Conservation (phyloP, 2,797 vertebrate species). For the Vipera ursinii region DNA sequence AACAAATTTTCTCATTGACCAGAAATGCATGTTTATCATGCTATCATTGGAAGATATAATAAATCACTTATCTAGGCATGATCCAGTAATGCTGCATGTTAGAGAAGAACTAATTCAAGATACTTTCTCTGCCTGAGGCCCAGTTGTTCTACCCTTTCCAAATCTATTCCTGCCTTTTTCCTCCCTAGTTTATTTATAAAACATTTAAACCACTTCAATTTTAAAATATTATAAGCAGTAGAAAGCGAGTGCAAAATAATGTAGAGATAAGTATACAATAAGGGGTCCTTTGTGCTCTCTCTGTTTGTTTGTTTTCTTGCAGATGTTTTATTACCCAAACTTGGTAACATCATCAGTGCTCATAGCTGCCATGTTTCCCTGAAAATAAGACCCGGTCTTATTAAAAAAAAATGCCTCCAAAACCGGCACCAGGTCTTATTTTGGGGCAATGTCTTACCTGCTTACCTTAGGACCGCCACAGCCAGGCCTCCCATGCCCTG, state of each 20-base stretch:
- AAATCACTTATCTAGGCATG: not conserved
- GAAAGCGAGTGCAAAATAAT: not conserved
- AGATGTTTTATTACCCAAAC: too few species aligned
- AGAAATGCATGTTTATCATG: slow-evolving; percentile 34
- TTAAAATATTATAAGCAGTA: not conserved
- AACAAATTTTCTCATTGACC: slow-evolving; percentile 38
- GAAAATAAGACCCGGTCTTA: too few species aligned
- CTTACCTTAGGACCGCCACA: too few species aligned
- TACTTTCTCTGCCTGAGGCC: not conserved
- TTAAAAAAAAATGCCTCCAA: too few species aligned
- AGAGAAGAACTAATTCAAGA: not conserved
- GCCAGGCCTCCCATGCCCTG: too few species aligned
- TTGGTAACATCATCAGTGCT: too few species aligned
- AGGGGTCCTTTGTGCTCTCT: not conserved
- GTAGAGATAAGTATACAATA: not conserved
- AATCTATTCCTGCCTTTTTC: not conserved
- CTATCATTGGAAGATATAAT: not conserved
- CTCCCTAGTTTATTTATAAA: not conserved
- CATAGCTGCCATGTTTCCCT: too few species aligned
- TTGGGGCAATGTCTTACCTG: too few species aligned
- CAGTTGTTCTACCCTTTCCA: not conserved
- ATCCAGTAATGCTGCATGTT: not conserved
- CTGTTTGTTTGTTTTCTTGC: too few species aligned
- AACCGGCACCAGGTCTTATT: too few species aligned
- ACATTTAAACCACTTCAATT: not conserved